Evolutionary conservation across 2,797 vertebrate species (phyloP), one percentile per base, ranked within the genome.

Genomic region (Amniataba percoides): DNA sequence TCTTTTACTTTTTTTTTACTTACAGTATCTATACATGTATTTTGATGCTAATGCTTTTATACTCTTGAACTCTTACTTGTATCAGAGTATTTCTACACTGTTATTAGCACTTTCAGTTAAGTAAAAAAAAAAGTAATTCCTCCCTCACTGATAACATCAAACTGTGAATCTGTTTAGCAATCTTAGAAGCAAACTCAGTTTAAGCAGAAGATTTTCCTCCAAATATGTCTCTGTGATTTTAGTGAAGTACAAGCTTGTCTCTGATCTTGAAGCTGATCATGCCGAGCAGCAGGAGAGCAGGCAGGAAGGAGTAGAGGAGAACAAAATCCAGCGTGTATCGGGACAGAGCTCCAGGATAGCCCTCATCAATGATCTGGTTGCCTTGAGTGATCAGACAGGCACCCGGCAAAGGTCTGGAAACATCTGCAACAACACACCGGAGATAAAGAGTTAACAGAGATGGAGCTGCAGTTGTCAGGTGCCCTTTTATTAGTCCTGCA

Each of bases 221-320:
- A 45, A 52, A 55, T 10, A 12, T 1, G 0, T 51, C 4, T 75
- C 40, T 23, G 43, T 46, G 21, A 42, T 79, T 80, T 93, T 93
- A 96, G 87, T 96, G 96, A 77, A 91, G 93, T 42, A 91, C 80
- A 56, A 97, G 80, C 79, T 72, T 90, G 71, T 99, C 97, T 84
- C 97, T 95, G 82, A 98, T 92, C 95, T 96, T 97, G 93, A 97
- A 99, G 91, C 96, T 96, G 79, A 96, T 90, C 64, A 97, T 74
- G 48, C 97, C 97, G 53, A 97, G 66, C 71, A 97, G 80, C 71
- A 96, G 89, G 8, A 98, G 95, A 23, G 89, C 93, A 43, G 98
- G 97, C 57, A 99, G 66, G 82, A 99, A 99, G 80, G 96, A 87
- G 46, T 99, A 99, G 49, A 99, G 96, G 73, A 97, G 77, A 3